Evolutionary conservation across 2,888 invertebrate genomes (phyloP).

Genomic region (Hypomecis punctinalis): DNA sequence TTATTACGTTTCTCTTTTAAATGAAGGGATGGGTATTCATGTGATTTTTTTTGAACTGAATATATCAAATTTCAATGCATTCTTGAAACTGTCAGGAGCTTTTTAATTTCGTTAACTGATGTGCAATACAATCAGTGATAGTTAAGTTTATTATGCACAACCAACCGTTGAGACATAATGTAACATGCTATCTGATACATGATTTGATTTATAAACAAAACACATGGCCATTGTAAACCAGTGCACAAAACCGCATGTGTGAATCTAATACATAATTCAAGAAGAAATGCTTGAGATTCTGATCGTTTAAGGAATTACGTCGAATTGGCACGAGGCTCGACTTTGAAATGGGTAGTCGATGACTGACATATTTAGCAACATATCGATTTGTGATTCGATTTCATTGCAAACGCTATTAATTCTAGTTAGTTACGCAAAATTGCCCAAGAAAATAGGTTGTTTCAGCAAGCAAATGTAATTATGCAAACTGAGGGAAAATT

Average conservation of each 20-base stretch:
- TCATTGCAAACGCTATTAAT: constrained; percentile 2
- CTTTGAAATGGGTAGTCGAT: constrained; percentile 27
- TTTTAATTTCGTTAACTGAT: too few species aligned
- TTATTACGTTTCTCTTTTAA: too few species aligned
- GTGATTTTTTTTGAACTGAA: too few species aligned
- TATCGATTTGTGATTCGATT: constrained; percentile 5
- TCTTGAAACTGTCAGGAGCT: too few species aligned
- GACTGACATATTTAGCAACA: constrained; percentile 38
- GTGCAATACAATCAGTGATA: too few species aligned
- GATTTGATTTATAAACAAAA: constrained; percentile 32
- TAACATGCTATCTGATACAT: constrained; percentile 20
- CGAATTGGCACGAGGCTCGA: constrained; percentile 25
- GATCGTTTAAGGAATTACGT: constrained; percentile 35
- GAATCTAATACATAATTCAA: constrained; percentile 41
- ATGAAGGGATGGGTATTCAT: too few species aligned
- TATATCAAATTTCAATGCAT: too few species aligned
- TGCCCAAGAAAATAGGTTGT: neutral
- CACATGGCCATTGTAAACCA: constrained; percentile 26
- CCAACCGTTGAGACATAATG: neutral
- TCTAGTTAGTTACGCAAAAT: constrained; percentile 3
- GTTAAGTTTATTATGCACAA: too few species aligned
- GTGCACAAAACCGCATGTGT: constrained; percentile 23
- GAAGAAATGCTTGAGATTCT: constrained; percentile 38
- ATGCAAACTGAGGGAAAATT: too few species aligned
- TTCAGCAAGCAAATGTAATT: neutral